Evolutionary conservation across 2,113 vertebrate species (phyloP).

Genomic region (Coregonus clupeaformis): DNA sequence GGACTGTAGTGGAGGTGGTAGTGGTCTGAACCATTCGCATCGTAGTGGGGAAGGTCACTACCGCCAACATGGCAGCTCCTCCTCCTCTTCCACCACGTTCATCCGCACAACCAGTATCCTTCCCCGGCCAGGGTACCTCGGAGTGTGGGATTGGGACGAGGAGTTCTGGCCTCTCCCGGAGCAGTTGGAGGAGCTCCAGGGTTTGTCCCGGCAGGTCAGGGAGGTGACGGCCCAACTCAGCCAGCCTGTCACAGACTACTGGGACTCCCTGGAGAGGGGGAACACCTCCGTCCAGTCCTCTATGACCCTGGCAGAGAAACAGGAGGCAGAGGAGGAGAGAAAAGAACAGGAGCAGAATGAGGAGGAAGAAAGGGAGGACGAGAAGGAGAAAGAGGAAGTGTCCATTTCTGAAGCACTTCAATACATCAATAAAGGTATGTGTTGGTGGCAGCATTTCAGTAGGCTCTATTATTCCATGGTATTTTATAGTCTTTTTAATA

Average conservation of each 20-base stretch:
- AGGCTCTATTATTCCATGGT: background rate
- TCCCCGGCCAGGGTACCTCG: slow-evolving; percentile 44
- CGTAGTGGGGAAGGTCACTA: background rate
- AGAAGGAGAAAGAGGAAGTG: background rate
- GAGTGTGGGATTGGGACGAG: slow-evolving; percentile 72
- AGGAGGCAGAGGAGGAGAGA: background rate
- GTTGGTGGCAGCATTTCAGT: background rate
- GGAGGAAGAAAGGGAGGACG: background rate
- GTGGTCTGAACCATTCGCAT: background rate
- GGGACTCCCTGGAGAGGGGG: slow-evolving; percentile 38
- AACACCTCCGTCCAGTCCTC: slow-evolving; percentile 13
- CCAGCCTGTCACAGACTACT: slow-evolving; percentile 24
- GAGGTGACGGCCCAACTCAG: slow-evolving; percentile 61
- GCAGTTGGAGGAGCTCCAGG: slow-evolving; percentile 78
- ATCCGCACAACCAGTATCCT: slow-evolving; percentile 60
- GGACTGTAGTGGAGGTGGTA: background rate
- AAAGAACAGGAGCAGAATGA: slow-evolving; percentile 5
- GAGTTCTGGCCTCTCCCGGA: slow-evolving; percentile 85
- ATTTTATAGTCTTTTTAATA: background rate
- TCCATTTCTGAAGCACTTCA: background rate
- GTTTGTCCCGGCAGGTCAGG: slow-evolving; percentile 76
- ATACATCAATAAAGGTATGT: slow-evolving; percentile 7
- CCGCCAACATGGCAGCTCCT: slow-evolving; percentile 15
- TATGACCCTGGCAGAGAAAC: slow-evolving; percentile 4
- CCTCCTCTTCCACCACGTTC: slow-evolving; percentile 41